Conservation (phyloP, 2,888 invertebrate genomes). For the Drosophila flavopinicola region DNA sequence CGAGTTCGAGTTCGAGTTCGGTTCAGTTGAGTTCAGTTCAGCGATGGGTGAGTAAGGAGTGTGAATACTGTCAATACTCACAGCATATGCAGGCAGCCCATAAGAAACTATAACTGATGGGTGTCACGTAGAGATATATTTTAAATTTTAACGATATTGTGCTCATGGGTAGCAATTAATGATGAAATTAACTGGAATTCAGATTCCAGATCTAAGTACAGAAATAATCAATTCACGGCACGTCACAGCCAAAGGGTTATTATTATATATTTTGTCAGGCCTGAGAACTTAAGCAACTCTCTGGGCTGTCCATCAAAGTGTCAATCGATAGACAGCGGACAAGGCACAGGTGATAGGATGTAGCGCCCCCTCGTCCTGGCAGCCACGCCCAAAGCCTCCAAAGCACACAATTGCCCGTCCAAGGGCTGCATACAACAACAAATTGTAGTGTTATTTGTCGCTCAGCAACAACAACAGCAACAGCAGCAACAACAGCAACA, state of each 20-base stretch:
- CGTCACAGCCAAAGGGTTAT: constrained; percentile 16
- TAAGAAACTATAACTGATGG: constrained; percentile 16
- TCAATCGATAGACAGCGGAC: constrained; percentile 34
- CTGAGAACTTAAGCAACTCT: constrained; percentile 2
- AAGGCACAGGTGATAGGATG: constrained; percentile 13
- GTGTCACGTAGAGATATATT: constrained; percentile 35
- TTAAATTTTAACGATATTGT: constrained; percentile 26
- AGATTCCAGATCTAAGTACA: background rate
- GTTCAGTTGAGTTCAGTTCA: constrained; percentile 15
- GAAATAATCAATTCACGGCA: constrained; percentile 40
- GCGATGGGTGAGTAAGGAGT: constrained; percentile 8
- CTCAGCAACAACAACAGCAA: constrained; percentile 22
- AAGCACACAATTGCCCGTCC: constrained; percentile 33
- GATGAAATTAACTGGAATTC: background rate
- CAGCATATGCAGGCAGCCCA: constrained; percentile 14
- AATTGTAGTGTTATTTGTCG: constrained; percentile 50
- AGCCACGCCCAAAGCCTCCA: constrained; percentile 13
- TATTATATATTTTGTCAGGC: background rate
- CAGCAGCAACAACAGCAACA: constrained; percentile 3
- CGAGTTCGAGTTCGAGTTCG: constrained; percentile 15
- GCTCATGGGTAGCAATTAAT: constrained; percentile 25
- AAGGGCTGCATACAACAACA: constrained; percentile 11
- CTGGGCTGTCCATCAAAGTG: constrained; percentile 30
- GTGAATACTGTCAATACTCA: constrained; percentile 10
- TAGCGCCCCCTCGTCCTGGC: background rate